Percentiles rank a stretch among this genome's conserved stretches.
phyloP scores from a whole-genome alignment of 2,888 invertebrate species.

The Trichogramma evanescens region DNA sequence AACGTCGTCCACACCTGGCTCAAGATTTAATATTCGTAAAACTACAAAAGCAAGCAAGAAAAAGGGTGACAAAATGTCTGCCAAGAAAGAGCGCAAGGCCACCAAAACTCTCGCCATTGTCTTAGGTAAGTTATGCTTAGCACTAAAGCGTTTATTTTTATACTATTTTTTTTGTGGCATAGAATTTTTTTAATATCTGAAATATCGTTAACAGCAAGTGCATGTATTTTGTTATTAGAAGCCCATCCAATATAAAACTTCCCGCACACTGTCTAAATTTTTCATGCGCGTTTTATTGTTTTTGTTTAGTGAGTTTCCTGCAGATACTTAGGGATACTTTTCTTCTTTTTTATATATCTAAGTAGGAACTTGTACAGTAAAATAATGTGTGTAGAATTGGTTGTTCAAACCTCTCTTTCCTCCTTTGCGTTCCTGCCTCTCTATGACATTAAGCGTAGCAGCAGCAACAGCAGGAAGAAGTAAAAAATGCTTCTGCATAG shows the following conservation, averaged over 20 bases:
- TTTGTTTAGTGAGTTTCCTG: too few species aligned
- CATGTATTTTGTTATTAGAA: too few species aligned
- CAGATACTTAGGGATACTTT: too few species aligned
- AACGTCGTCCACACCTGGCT: conserved; percentile 54
- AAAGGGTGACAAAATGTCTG: conserved; percentile 88
- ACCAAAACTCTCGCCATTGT: conserved; percentile 98
- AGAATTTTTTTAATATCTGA: background rate
- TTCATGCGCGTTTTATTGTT: background rate
- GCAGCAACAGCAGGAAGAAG: background rate
- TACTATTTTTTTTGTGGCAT: background rate
- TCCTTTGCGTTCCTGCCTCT: too few species aligned
- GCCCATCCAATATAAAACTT: background rate
- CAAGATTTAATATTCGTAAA: conserved; percentile 85
- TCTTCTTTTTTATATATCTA: too few species aligned
- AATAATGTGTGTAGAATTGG: too few species aligned
- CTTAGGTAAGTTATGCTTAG: conserved; percentile 65
- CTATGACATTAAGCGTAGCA: background rate
- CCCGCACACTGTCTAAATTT: background rate
- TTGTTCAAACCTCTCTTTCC: too few species aligned
- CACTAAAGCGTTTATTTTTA: background rate
- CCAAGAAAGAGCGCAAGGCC: conserved; percentile 92
- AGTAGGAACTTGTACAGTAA: too few species aligned
- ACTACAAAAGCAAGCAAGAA: conserved; percentile 91
- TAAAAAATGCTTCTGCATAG: conserved; percentile 1
- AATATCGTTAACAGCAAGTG: too few species aligned